These are phyloP conservation scores for Laspeyria flexula DNA, from an alignment of 2,888 invertebrate species.

Conservation along the genomic window DNA sequence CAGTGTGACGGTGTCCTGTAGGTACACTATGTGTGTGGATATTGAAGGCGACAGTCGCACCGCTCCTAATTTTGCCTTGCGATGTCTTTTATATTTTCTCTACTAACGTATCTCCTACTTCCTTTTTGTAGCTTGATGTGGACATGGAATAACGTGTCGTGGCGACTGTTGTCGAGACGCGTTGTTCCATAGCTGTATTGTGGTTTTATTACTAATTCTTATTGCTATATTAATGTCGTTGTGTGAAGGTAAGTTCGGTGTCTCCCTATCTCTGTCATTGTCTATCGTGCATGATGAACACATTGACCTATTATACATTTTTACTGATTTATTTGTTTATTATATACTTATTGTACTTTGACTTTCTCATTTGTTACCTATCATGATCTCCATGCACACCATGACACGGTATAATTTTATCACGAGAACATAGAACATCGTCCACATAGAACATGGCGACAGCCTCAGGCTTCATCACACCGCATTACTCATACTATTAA, in stretches of 20 bases:
- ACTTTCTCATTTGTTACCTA: slow-evolving; percentile 71
- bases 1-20: slow-evolving; percentile 68
- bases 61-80: slow-evolving; percentile 81
- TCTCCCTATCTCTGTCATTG: slow-evolving; percentile 70
- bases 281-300: slow-evolving; percentile 75
- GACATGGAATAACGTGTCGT: slow-evolving; percentile 75
- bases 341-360: slow-evolving; percentile 61
- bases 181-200: slow-evolving; percentile 68
- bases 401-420: slow-evolving; percentile 65
- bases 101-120: slow-evolving; percentile 71
- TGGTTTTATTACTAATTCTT: slow-evolving; percentile 61
- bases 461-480: slow-evolving; percentile 64
- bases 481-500: slow-evolving; percentile 46
- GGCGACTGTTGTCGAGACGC: too few species aligned
- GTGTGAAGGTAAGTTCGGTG: slow-evolving; percentile 80
- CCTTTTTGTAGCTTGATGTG: slow-evolving; percentile 77
- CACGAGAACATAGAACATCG: slow-evolving; percentile 62
- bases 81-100: slow-evolving; percentile 74
- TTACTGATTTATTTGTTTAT: slow-evolving; percentile 58
- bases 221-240: slow-evolving; percentile 57
- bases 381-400: slow-evolving; percentile 80
- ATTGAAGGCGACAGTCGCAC: slow-evolving; percentile 82
- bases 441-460: slow-evolving; percentile 66
- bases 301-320: slow-evolving; percentile 55
- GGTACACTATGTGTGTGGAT: slow-evolving; percentile 67